Base-by-base conservation (phyloP, 2,797 vertebrate species). In the Petrocephalus schoutedeni region DNA sequence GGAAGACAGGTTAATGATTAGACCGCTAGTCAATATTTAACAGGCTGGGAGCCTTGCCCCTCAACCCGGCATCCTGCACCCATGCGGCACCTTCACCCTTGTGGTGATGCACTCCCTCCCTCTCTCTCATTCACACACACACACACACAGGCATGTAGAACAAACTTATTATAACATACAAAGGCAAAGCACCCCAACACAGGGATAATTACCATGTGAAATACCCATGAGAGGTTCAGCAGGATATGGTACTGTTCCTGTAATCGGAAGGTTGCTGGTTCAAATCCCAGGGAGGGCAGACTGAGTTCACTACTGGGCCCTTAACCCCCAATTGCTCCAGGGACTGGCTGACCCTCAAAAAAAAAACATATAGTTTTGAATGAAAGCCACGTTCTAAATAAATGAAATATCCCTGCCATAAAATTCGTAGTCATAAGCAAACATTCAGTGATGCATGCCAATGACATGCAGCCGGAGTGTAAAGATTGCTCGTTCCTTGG, bases 1-100 rank as follows among this genome's bases (percentile, higher is more conserved):
- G 90, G 92, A 92, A 90, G 93, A 90, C 90, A 87, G 91, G 95
- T 96, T 96, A 96, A 96, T 96, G 90, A 96, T 96, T 96, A 96
- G 89, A 93, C 91, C 86, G 9, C 93, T 85, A 86, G 94, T 96
- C 93, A 96, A 96, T 96, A 95, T 96, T 96, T 96, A 96, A 96
- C 95, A 94, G 94, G 91, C 91, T 84, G 88, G 12, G 89, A 51
- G 94, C 94, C 95, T 95, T 93, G 94, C 95, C 96, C 95, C 94
- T 94, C 93, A 77, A 93, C 93, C 92, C 94, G 94, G 95, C 95
- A 95, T 96, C 95, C 95, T 96, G 95, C 93, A 95, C 94, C 93
- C 92, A 93, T 90, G 61, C 10, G 10, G 91, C 89, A 92, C 92
- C 92, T 83, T 3, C 82, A 92, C 90, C 92, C 93, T 90, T 91